A percentile compares a stretch with the other conserved stretches of the same genome.
Evolutionary conservation across 2,797 vertebrate genomes (phyloP).

Genomic region (Balearica regulorum): DNA sequence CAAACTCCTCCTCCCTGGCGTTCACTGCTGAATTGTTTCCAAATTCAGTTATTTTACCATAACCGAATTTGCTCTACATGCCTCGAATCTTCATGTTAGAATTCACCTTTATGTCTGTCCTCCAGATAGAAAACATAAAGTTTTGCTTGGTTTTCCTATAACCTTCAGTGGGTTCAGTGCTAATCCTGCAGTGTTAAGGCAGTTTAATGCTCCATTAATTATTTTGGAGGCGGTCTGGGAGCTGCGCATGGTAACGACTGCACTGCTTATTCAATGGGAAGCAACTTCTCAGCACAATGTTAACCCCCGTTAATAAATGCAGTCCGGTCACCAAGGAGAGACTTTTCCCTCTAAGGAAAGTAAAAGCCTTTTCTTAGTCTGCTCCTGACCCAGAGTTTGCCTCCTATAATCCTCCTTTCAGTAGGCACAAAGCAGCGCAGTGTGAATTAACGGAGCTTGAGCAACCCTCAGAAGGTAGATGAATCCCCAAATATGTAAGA

Average conservation of each 20-base stretch:
- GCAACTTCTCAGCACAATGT: neutral
- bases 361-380: neutral
- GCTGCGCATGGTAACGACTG: rapidly evolving
- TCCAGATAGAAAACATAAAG: neutral
- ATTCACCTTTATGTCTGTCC: neutral
- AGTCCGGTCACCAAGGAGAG: neutral
- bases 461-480: neutral
- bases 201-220: neutral
- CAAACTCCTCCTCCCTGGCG: neutral
- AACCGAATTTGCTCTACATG: rapidly evolving
- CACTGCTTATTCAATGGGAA: neutral
- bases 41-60: neutral
- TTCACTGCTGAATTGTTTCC: neutral
- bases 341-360: neutral
- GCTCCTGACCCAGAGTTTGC: neutral
- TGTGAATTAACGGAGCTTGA: neutral
- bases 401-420: neutral
- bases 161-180: neutral
- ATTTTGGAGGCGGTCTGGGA: neutral
- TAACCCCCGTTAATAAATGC: neutral
- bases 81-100: neutral
- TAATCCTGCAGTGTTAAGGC: neutral
- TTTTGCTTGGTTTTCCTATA: neutral
- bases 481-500: neutral
- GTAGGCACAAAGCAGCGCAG: neutral